phyloP scores from a whole-genome alignment of 1,140 invertebrate genomes.

The Eurosta solidaginis region DNA sequence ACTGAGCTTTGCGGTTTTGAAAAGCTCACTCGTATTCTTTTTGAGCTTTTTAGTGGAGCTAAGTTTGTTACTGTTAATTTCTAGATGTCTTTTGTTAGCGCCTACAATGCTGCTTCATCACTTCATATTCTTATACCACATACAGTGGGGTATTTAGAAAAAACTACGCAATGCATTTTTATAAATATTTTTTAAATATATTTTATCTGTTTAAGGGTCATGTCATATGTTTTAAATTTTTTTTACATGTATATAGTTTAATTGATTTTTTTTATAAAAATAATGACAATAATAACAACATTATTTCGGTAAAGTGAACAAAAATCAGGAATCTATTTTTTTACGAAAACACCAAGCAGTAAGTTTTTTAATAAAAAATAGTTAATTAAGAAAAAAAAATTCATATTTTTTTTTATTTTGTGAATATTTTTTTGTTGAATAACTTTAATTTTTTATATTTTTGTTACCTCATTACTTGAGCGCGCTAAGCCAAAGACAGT shows the following conservation, averaged over 20 bases:
- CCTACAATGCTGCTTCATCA: no score
- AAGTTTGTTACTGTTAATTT: no score
- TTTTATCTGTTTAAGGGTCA: constrained; percentile 48
- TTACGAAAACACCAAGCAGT: neutral
- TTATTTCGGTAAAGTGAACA: neutral
- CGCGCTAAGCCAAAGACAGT: neutral
- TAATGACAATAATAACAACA: constrained; percentile 21
- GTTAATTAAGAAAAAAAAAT: no score
- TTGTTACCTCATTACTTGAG: neutral
- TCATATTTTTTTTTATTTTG: no score
- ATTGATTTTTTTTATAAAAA: neutral
- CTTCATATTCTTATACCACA: no score
- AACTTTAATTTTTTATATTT: no score
- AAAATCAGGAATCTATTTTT: neutral
- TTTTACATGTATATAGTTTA: neutral
- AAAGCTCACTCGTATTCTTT: neutral
- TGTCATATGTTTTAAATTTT: constrained; percentile 32
- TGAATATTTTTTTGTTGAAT: no score
- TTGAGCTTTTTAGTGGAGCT: no score
- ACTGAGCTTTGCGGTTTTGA: neutral
- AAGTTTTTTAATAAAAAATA: no score
- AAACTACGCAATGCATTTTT: neutral
- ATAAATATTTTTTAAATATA: constrained; percentile 21
- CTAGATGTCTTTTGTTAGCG: no score
- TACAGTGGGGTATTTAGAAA: neutral